Evolutionary conservation across 2,888 invertebrate genomes (phyloP), one percentile per base, ranked within the genome.

Genomic region (Drymonia ruficornis): DNA sequence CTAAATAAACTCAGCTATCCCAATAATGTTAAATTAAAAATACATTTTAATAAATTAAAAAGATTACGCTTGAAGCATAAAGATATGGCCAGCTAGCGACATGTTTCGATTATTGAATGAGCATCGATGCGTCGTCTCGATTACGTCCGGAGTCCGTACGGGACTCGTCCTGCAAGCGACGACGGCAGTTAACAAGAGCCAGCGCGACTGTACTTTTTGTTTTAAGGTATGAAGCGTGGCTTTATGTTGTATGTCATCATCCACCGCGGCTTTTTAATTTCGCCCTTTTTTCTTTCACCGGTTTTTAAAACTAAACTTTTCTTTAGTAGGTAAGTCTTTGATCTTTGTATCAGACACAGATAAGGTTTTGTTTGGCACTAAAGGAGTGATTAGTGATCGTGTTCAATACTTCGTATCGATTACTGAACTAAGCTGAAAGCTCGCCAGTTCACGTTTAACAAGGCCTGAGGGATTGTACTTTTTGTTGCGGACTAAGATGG

Each of bases 51-150:
- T 82, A 82, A 80, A 81, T 83, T 82, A 82, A 81, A 80, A 82
- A 80, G 83, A 83, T 83, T 81, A 83, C 67, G 79, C 71, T 78
- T 80, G 67, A 75, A 77, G 80, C 81, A 83, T 78, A 82, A 83
- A 82, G 80, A 81, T 78, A 80, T 73, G 78, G 71, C 71, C 72
- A 78, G 71, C 74, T 76, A 71, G 80, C 76, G 80, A 80, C 84
- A 80, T 82, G 83, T 83, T 81, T 83, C 85, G 85, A 88, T 87
- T 83, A 86, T 86, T 86, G 82, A 86, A 81, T 82, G 82, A 80
- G 78, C 82, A 86, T 81, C 81, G 86, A 86, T 84, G 82, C 83
- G 86, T 87, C 84, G 80, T 76, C 74, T 81, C 87, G 88, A 88
- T 88, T 89, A 88, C 79, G 76, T 78, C 67, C 79, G 81, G 76